Conservation (phyloP, 2,888 invertebrate species). For the Standfussiana lucernea region DNA sequence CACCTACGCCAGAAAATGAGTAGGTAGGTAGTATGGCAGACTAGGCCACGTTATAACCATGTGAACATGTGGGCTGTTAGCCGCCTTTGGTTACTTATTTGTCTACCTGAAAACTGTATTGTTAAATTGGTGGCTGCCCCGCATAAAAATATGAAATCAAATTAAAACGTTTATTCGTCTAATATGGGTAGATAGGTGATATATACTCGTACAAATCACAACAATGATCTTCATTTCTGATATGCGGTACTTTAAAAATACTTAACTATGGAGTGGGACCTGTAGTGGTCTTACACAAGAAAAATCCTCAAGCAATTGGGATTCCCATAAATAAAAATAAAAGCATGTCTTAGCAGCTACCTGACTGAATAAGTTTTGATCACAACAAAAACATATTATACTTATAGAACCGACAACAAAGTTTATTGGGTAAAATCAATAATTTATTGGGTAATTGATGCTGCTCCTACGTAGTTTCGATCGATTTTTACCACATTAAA, state of each 20-base stretch:
- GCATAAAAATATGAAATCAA: not conserved
- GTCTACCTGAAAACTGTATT: not conserved
- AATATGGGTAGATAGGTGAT: not conserved
- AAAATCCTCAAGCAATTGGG: not conserved
- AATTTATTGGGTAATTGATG: conserved; percentile 14
- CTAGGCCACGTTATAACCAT: not conserved
- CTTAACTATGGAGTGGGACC: not conserved
- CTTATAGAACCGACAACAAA: not conserved
- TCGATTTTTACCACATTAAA: conserved; percentile 2
- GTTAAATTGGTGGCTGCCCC: not conserved
- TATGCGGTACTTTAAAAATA: not conserved
- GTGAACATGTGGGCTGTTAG: not conserved
- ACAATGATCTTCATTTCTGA: not conserved
- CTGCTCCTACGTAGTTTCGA: not conserved
- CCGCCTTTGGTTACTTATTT: not conserved
- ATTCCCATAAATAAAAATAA: conserved; percentile 16
- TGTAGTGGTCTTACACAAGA: not conserved
- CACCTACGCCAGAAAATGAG: too few relatives aligned
- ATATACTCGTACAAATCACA: too few relatives aligned
- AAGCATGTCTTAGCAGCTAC: not conserved
- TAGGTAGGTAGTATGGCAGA: not conserved
- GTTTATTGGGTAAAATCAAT: conserved; percentile 9
- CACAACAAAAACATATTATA: not conserved
- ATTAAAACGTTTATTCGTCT: not conserved
- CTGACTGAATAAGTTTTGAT: not conserved